These are phyloP conservation scores for Felis chaus DNA, from an alignment of 2,113 vertebrate genomes.

Conservation along the genomic window DNA sequence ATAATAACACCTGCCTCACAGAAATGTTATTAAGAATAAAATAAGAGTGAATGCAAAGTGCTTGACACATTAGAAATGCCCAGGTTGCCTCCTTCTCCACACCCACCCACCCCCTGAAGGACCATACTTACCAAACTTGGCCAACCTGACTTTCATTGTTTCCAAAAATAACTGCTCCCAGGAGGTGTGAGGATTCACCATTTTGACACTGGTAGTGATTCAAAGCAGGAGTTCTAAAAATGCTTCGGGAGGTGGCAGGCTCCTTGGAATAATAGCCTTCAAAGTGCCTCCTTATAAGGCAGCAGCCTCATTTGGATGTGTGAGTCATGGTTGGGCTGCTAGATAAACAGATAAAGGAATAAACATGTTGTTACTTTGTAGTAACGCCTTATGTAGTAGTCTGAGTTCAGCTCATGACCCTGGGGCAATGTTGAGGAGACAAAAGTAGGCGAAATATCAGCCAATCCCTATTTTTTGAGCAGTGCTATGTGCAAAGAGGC, in stretches of 20 bases:
- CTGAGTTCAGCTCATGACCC: conserved; percentile 26
- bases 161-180: conserved; percentile 54
- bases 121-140: not conserved
- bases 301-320: not conserved
- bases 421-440: not conserved
- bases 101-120: not conserved
- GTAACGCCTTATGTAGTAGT: not conserved
- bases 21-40: not conserved
- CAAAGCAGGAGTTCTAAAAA: conserved; percentile 40
- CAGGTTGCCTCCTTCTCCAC: not conserved
- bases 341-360: conserved; percentile 30
- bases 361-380: not conserved
- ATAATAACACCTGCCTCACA: not conserved
- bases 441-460: not conserved
- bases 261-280: not conserved
- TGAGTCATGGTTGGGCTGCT: conserved; percentile 37
- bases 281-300: conserved; percentile 24
- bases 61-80: not conserved
- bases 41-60: not conserved
- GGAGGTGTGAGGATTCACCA: conserved; percentile 25
- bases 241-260: conserved; percentile 47
- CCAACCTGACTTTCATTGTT: not conserved
- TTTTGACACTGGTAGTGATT: not conserved
- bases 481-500: not conserved
- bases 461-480: not conserved